Evolutionary conservation across 1,140 invertebrate species (phyloP), one percentile per base, ranked within the genome.

Genomic region (Drosophila littoralis): DNA sequence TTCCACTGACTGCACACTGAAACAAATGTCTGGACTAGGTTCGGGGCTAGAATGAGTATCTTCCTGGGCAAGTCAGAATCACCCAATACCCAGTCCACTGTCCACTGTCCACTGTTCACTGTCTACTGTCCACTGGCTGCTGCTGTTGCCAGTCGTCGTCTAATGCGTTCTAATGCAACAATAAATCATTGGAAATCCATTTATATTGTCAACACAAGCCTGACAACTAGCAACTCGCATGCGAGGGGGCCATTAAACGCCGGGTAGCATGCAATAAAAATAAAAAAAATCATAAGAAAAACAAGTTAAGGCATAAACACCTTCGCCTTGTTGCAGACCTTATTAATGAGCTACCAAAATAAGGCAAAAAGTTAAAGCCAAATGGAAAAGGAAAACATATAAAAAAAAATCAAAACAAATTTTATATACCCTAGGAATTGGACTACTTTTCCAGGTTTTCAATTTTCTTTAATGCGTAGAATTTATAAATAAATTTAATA

Each of bases 121-220:
- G 28, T 32, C 22, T 10, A 36, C 17, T 43, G 10, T 13, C 13
- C 1, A 12, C 61, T 43, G 22, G 38, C 6, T 32, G 32, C 32
- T 61, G 46, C 40, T 55, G 10, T 15, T 15, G 28, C 15, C 28
- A 13, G 28, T 13, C 22, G 28, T 45, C 13, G 57, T 77, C 75
- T 81, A 84, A 90, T 91, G 88, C 90, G 76, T 76, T 89, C 81
- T 90, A 90, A 90, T 91, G 75, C 81, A 75, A 83, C 84, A 89
- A 89, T 88, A 91, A 89, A 91, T 91, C 88, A 91, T 91, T 81
- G 79, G 60, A 81, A 79, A 86, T 77, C 86, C 86, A 90, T 90
- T 90, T 83, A 77, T 90, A 90, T 90, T 90, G 86, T 90, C 86
- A 90, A 90, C 86, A 90, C 76, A 85, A 82, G 83, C 15, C 77